Conservation (phyloP, 2,797 vertebrate species). For the Onychomys leucogaster region DNA sequence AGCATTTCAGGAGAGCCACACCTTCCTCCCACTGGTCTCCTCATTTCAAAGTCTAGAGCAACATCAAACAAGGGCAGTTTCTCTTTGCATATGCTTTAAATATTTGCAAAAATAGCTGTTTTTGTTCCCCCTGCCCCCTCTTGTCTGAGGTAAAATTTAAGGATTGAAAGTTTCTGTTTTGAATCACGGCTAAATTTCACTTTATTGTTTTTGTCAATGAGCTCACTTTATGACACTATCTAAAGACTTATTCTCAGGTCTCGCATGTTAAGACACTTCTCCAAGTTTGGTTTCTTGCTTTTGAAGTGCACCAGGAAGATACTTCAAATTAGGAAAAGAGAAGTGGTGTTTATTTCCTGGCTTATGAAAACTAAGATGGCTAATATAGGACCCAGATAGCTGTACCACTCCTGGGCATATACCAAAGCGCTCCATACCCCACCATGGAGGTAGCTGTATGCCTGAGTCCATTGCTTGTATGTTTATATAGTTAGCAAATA, state of each 20-base stretch:
- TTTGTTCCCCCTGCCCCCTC: background rate
- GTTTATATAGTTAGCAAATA: background rate
- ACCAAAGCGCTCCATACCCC: background rate
- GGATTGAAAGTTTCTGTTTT: background rate
- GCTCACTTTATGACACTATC: background rate
- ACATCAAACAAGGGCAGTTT: background rate
- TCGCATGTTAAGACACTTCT: background rate
- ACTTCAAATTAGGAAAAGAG: conserved; percentile 10
- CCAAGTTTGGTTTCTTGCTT: conserved; percentile 30
- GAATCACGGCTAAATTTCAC: background rate
- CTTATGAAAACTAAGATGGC: conserved; percentile 38
- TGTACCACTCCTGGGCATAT: background rate
- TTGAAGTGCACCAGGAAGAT: background rate
- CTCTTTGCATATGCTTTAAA: background rate
- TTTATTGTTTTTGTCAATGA: background rate
- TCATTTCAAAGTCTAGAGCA: background rate
- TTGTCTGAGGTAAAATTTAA: conserved; percentile 31
- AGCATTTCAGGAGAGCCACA: background rate
- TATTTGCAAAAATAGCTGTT: conserved; percentile 28
- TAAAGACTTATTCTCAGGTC: conserved; percentile 41
- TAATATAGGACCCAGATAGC: background rate
- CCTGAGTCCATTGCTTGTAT: background rate
- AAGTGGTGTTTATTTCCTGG: conserved; percentile 12
- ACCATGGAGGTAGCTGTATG: background rate
- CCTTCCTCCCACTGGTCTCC: background rate